Base-by-base conservation (phyloP, 2,113 vertebrate genomes). In the Picathartes gymnocephalus region DNA sequence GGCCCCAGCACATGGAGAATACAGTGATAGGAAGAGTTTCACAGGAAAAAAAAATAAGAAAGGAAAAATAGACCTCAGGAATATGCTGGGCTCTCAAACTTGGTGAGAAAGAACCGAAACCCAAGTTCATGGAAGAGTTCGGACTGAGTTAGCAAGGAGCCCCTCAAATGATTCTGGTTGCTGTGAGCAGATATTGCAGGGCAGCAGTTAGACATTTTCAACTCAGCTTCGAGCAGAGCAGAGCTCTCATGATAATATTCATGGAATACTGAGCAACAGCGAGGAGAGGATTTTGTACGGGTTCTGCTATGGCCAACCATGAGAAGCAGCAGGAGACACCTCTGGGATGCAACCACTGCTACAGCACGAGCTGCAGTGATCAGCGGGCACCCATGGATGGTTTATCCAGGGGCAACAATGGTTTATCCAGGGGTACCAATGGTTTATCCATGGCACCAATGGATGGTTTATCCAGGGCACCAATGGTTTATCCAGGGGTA, bases 291-390 rank as follows among this genome's bases (percentile, higher is more conserved):
- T 68, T 86, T 28, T 9, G 8, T 22, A 6, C 3, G 13, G 30
- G 28, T 66, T 58, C 66, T 15, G 3, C 57, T 22, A 21, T 0
- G 5, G 31, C 14, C 45, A 76, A 1, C 7, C 1, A 0, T 14
- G 47, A 88, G 64, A 68, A 73, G 35, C 1, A 73, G 39, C 47
- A 68, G 30, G 40, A 79, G 24, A 23, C 9, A 9, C 8, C 25
- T 23, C 37, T 21, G 30, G 33, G 33, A 15, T 33, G 14, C 0
- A 11, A 18, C 15, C 3, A 1, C 23, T 64, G 53, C 30, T 48
- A 4, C 17, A 11, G 30, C 9, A 81, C 51, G 71, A 69, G 61
- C 40, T 20, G 30, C 37, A 48, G n/a, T 1, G 23, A 39, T 47
- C 37, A 69, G 54, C 20, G 37, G 33, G 35, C 3, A 57, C 31